Base-by-base conservation (phyloP, 2,797 vertebrate species). In the Ctenochaetus hawaiiensis region DNA sequence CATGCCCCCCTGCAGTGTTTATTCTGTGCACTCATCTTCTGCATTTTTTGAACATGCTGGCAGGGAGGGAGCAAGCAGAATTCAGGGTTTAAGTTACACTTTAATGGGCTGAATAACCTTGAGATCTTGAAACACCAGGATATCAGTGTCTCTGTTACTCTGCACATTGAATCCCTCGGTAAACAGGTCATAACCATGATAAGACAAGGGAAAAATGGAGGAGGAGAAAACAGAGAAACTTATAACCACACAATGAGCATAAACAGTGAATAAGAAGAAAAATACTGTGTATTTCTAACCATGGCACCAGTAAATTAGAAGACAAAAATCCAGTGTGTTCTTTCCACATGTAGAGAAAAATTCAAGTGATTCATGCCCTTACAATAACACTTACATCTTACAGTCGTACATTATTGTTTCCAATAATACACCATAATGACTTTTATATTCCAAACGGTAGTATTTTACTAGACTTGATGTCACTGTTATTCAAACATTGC, bases 401-500 rank as follows among this genome's bases (percentile, higher is more conserved):
- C 52, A 6, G 11, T 49, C 48, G 49, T 30, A 61, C 6, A 61
- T 44, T 57, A 63, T 34, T 34, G 30, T 64, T 4, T 64, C 69
- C 72, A 83, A 54, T 70, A 67, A 58, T 61, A 59, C 12, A 49
- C 4, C 39, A 66, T 53, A 34, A 65, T 67, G 51, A 56, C 20
- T 75, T 80, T 75, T 67, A 58, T 58, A 78, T 77, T 76, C 69
- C 67, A 67, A 72, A 58, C 66, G 67, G 52, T 80, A 48, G 65
- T 37, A 11, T 37, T 77, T 56, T 22, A 45, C 49, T 18, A 34
- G 45, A 68, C 34, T 53, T 37, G 4, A 81, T 45, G 61, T 78
- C 72, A 60, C 43, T 39, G 26, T 62, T 60, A 60, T 51, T 72
- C 37, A 66, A 70, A 72, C 49, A 26, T 5, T 53, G 11, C 26